These are phyloP conservation scores for Sinosuthora webbiana DNA, from an alignment of 2,113 vertebrate genomes.

Conservation along the genomic window DNA sequence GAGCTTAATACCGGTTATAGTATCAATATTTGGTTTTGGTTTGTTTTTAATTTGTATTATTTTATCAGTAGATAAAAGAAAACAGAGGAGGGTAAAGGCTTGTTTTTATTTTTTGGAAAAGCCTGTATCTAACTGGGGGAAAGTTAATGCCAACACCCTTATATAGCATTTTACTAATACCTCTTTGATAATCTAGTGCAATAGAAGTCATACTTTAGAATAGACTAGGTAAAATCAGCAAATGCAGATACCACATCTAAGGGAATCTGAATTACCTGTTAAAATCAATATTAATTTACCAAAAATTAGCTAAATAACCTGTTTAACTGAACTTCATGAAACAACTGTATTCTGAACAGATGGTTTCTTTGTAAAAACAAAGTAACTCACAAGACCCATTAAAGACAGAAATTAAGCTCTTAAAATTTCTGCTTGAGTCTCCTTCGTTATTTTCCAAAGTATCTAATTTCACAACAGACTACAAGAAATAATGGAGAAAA, in stretches of 20 bases:
- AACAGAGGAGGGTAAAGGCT: constrained; percentile 78
- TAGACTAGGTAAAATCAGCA: constrained; percentile 56
- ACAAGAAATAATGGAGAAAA: constrained; percentile 59
- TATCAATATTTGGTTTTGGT: neutral
- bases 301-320: constrained; percentile 27
- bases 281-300: constrained; percentile 45
- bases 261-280: constrained; percentile 44
- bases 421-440: constrained; percentile 38
- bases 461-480: constrained; percentile 49
- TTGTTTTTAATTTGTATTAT: neutral
- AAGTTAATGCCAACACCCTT: constrained; percentile 63
- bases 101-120: constrained; percentile 44
- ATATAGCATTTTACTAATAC: constrained; percentile 58
- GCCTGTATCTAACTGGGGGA: constrained; percentile 36
- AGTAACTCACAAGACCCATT: constrained; percentile 13
- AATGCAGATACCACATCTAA: constrained; percentile 60
- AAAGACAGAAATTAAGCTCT: constrained; percentile 36
- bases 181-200: constrained; percentile 68
- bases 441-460: constrained; percentile 46
- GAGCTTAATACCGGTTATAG: constrained; percentile 73
- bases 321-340: constrained; percentile 37
- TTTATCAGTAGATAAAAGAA: constrained; percentile 57
- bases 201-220: constrained; percentile 65
- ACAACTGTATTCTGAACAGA: constrained; percentile 45
- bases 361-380: constrained; percentile 31